phyloP scores from a whole-genome alignment of 2,113 vertebrate genomes.

The Phycodurus eques region DNA sequence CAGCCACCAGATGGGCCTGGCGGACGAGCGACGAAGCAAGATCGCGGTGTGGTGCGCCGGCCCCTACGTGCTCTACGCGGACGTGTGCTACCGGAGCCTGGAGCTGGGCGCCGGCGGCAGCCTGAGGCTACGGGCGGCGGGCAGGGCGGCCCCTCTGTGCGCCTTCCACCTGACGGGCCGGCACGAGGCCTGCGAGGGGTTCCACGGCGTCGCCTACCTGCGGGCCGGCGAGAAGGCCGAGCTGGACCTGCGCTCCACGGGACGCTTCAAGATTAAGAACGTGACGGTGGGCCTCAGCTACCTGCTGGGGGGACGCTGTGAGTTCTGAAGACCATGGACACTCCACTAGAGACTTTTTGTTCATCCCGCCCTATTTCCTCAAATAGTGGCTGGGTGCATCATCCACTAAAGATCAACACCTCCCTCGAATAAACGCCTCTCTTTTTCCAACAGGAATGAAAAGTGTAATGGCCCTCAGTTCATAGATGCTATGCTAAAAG shows the following conservation, averaged over 20 bases:
- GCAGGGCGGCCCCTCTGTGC: accelerated
- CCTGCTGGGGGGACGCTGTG: slow-evolving; percentile 32
- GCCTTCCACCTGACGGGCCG: background rate
- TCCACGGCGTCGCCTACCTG: slow-evolving; percentile 36
- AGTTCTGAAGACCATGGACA: background rate
- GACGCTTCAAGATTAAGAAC: accelerated
- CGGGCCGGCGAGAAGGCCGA: background rate
- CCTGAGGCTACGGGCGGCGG: slow-evolving; percentile 27
- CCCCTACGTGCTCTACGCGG: slow-evolving; percentile 47
- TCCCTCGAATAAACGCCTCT: background rate
- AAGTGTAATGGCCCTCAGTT: no score
- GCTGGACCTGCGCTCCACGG: background rate
- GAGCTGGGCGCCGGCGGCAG: accelerated
- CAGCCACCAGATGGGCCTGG: background rate
- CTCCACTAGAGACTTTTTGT: background rate
- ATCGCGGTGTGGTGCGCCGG: slow-evolving; percentile 46
- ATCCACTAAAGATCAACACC: background rate
- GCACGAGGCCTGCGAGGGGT: slow-evolving; percentile 8
- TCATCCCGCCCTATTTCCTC: background rate
- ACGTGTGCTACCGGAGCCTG: slow-evolving; percentile 25
- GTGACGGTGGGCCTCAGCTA: slow-evolving; percentile 43
- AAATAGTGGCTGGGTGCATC: background rate
- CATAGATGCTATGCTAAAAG: no score
- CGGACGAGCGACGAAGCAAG: accelerated
- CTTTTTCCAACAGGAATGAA: no score